Evolutionary conservation across 2,797 vertebrate genomes (phyloP).

Genomic region (Sebastes trivittatus): DNA sequence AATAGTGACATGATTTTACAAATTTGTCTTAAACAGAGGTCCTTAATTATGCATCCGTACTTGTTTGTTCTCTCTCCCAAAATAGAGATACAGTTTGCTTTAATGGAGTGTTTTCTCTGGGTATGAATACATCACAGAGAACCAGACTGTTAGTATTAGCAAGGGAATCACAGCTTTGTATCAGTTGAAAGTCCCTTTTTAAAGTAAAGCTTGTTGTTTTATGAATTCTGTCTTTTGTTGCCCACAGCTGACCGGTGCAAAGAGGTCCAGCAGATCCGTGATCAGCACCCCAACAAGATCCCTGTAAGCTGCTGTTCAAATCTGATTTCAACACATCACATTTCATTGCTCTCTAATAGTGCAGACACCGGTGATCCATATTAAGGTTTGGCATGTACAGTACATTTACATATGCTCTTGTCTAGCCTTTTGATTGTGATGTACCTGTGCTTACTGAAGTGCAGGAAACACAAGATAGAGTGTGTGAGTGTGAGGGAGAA

Average conservation of each 20-base stretch:
- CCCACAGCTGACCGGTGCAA: slow-evolving; percentile 93
- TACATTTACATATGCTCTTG: background rate
- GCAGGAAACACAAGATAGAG: background rate
- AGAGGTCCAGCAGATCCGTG: slow-evolving; percentile 97
- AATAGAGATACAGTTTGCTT: background rate
- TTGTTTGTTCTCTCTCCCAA: background rate
- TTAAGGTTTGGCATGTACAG: background rate
- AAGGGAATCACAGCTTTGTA: background rate
- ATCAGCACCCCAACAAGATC: slow-evolving; percentile 98
- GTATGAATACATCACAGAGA: background rate
- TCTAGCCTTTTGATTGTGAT: too few species aligned
- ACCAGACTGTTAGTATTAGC: background rate
- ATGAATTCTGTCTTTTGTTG: slow-evolving; percentile 28
- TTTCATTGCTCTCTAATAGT: background rate
- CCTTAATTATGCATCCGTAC: background rate
- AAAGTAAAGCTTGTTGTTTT: background rate
- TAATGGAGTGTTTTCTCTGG: background rate
- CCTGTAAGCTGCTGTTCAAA: slow-evolving; percentile 86
- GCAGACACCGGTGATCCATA: background rate
- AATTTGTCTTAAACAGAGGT: background rate
- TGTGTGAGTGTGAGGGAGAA: too few species aligned
- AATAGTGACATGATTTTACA: background rate
- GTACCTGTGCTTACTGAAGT: background rate
- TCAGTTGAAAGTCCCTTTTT: background rate
- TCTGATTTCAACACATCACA: background rate